Base-by-base conservation (phyloP, 2,888 invertebrate species). In the Lycophotia porphyrea region DNA sequence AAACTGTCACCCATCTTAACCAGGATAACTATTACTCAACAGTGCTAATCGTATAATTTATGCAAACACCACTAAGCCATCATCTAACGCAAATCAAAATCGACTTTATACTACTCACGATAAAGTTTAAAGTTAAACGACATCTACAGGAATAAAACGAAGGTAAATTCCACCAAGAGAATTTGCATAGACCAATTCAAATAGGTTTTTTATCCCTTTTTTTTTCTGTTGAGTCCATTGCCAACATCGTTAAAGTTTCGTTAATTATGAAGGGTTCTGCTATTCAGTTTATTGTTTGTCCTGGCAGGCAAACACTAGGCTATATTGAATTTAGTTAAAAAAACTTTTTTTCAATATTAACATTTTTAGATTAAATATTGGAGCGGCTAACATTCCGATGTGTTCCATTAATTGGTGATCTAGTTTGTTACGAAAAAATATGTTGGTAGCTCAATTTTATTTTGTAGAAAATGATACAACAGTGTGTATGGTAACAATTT, bases 241-340 rank as follows among this genome's bases (percentile, higher is more conserved):
- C 91, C 92, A 92, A 93, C 92, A 90, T 91, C 90, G 90, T 91
- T 91, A 90, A 90, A 91, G 88, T 92, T 91, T 89, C 80, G 88
- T 91, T 93, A 91, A 92, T 93, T 91, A 91, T 89, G 86, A 90
- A 86, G 82, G 78, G 85, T 82, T 73, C 82, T 74, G 85, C 87
- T 86, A 87, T 89, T 90, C 84, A 76, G 78, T 87, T 88, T 88
- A 61, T 71, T 78, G 74, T 85, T 73, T 90, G 78, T 81, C 81
- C 81, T 85, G 84, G 80, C 86, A 85, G 63, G n/a, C 52, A 76
- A 78, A 75, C 13, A 71, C n/a, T 39, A 5, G 34, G n/a, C 31
- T 70, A 27, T 75, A 73, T 82, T 71, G 58, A 69, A 74, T 74
- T 73, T 55, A 68, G 11, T 73, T 81, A 21, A 74, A 85, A 34